Conservation (phyloP, 2,113 vertebrate species). For the Syngnathoides biaculeatus region DNA sequence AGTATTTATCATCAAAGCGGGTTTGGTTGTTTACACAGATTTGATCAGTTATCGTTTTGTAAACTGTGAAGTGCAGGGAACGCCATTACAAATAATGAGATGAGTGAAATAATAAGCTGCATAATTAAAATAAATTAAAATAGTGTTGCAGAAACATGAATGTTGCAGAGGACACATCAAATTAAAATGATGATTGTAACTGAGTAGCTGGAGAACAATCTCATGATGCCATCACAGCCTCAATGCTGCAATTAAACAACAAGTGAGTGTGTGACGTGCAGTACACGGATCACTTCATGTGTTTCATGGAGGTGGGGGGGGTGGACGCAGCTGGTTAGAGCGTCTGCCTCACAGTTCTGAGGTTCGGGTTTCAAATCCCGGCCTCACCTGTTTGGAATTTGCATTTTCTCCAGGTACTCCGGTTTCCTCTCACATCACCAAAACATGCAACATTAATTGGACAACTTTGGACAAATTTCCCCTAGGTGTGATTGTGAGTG, state of each 20-base stretch:
- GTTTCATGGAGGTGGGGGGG: background rate
- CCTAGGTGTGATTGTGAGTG: too few species aligned
- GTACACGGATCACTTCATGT: background rate
- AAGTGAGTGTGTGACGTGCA: background rate
- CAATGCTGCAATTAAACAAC: background rate
- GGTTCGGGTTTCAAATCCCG: too few species aligned
- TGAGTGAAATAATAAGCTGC: constrained; percentile 1
- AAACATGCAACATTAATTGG: too few species aligned
- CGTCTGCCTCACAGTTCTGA: too few species aligned
- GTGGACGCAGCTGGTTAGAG: too few species aligned
- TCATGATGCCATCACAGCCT: background rate
- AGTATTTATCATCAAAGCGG: background rate
- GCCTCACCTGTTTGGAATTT: too few species aligned
- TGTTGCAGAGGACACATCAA: background rate
- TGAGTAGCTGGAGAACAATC: background rate
- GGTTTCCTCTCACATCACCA: too few species aligned
- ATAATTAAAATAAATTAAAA: constrained; percentile 4
- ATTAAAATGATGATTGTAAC: background rate
- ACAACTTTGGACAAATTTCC: too few species aligned
- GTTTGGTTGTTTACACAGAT: background rate
- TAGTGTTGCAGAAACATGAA: constrained; percentile 3
- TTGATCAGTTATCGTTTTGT: background rate
- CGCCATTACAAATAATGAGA: background rate
- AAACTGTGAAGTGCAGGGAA: background rate
- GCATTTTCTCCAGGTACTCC: too few species aligned